phyloP scores from a whole-genome alignment of 2,113 vertebrate genomes.

The Nothoprocta pentlandii region DNA sequence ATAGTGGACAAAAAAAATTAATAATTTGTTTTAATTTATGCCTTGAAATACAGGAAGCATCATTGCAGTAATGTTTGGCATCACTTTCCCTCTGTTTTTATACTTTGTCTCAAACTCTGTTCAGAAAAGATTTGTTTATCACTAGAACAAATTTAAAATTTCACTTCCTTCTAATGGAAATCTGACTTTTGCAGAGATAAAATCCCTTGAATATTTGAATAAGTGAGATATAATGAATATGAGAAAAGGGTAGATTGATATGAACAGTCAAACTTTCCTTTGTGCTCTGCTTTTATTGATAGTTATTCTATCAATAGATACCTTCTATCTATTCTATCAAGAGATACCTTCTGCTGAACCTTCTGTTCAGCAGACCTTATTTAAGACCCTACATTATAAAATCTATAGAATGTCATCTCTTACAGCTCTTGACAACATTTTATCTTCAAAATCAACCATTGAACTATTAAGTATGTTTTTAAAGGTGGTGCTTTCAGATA shows the following conservation, averaged over 20 bases:
- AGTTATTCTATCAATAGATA: no score
- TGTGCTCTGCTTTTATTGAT: neutral
- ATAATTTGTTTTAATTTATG: neutral
- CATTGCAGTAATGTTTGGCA: neutral
- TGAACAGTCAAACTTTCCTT: neutral
- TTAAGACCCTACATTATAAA: conserved; percentile 25
- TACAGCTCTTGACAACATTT: neutral
- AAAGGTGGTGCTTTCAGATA: conserved; percentile 34
- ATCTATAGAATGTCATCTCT: conserved; percentile 6
- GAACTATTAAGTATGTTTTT: conserved; percentile 1
- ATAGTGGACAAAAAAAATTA: neutral
- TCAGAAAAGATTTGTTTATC: neutral
- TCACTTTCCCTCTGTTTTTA: neutral
- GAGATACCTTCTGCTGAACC: neutral
- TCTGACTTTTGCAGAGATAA: neutral
- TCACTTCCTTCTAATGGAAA: neutral
- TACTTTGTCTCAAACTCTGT: neutral
- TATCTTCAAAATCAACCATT: neutral
- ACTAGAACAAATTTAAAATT: neutral
- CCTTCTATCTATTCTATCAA: no score
- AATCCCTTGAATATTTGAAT: neutral
- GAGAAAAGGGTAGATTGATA: neutral
- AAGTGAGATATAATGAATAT: neutral
- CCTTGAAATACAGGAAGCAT: neutral
- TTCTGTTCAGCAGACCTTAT: neutral